phyloP scores from a whole-genome alignment of 1,140 invertebrate species.

The Scaptomyza graminum region DNA sequence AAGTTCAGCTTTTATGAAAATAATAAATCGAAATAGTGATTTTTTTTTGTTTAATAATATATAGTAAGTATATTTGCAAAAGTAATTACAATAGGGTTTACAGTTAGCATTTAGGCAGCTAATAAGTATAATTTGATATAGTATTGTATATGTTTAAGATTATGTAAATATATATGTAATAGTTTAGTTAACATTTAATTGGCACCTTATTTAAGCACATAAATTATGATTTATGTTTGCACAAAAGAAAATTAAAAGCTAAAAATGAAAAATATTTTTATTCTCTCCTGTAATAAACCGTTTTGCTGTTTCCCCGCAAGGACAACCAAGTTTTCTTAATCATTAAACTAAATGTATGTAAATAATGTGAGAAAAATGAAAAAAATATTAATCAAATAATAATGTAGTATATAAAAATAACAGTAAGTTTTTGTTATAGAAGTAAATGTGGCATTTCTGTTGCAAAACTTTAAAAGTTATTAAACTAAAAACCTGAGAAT shows the following conservation, averaged over 20 bases:
- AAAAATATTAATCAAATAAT: slow-evolving; percentile 30
- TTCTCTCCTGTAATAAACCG: slow-evolving; percentile 77
- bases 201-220: slow-evolving; percentile 31
- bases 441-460: slow-evolving; percentile 57
- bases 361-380: slow-evolving; percentile 32
- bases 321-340: slow-evolving; percentile 63
- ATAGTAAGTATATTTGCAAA: slow-evolving; percentile 9
- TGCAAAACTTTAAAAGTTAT: slow-evolving; percentile 15
- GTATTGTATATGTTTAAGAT: slow-evolving; percentile 6
- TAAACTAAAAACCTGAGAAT: slow-evolving; percentile 71
- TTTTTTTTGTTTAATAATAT: slow-evolving; percentile 28
- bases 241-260: slow-evolving; percentile 72
- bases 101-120: slow-evolving; percentile 16
- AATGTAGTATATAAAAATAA: slow-evolving; percentile 29
- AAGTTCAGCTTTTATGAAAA: slow-evolving; percentile 58
- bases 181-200: slow-evolving; percentile 16
- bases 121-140: slow-evolving; percentile 21
- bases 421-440: neutral
- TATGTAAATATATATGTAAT: slow-evolving; percentile 15
- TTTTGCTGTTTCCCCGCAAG: slow-evolving; percentile 64
- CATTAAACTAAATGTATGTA: slow-evolving; percentile 20
- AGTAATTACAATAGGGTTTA: slow-evolving; percentile 38
- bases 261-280: slow-evolving; percentile 84
- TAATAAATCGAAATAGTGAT: neutral
- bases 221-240: slow-evolving; percentile 41